Evolutionary conservation across 2,888 invertebrate genomes (phyloP), one percentile per base, ranked within the genome.

Genomic region (Drosophila neotestacea): DNA sequence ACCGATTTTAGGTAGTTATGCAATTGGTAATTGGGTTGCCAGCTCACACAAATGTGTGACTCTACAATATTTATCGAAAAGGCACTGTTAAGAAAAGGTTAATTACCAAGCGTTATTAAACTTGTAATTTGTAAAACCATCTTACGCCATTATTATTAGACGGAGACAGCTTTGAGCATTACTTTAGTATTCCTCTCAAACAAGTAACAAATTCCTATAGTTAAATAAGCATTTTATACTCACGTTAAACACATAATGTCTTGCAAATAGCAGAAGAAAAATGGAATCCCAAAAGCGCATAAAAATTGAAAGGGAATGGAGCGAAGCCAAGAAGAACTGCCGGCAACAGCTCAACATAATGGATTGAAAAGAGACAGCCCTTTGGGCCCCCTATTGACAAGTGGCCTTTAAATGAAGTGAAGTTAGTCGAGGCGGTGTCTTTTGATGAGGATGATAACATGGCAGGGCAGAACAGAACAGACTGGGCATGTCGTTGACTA

Each of bases 371-470:
- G 60, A 22, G 28, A 42, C 51, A 42, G 64, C 71, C 62, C 70
- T 51, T 56, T 70, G 62, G 38, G 47, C 48, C 59, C 59, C 16
- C 38, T 60, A 84, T 86, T 84, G 83, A 88, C 74, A 86, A 84
- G 84, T 84, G 81, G 83, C 71, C 75, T 88, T 86, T 84, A 81
- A 88, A 84, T 88, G 84, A 83, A 86, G 86, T 81, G 71, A 65
- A 77, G 73, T 60, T 56, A 39, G 56, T 16, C 39, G 38, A 42
- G 30, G 47, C 51, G 34, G 48, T 28, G 48, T 16, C 27, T 28
- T 61, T 46, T 52, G 39, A 70, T 44, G 52, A 44, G 36, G 42
- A 56, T 28, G 59, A 60, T 66, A 32, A 42, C 51, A 16, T 47
- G 47, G 38, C 34, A 27, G 50, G 48, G 39, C 16, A 22, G 22